Evolutionary conservation across 1,140 invertebrate species (phyloP).

Genomic region (Achatina immaculata): DNA sequence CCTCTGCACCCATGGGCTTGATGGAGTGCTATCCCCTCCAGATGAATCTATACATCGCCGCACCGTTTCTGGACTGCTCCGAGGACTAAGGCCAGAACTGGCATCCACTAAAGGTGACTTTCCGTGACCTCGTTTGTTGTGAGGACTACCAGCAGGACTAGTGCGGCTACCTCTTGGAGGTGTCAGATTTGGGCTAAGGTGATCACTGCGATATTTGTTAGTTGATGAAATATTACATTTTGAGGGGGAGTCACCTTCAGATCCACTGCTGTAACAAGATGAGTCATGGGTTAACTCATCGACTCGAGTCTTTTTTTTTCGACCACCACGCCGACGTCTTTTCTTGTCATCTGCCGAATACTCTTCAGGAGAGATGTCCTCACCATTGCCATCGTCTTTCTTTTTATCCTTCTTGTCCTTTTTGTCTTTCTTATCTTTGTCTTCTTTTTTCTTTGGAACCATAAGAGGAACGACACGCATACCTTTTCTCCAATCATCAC

Average conservation of each 20-base stretch:
- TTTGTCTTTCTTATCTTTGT: constrained; percentile 52
- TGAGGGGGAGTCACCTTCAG: constrained; percentile 58
- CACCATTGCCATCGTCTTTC: constrained; percentile 21
- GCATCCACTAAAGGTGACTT: constrained; percentile 63
- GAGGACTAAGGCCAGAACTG: constrained; percentile 56
- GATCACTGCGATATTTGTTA: constrained; percentile 41
- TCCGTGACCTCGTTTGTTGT: constrained; percentile 55
- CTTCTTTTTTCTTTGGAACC: constrained; percentile 60
- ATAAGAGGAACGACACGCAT: constrained; percentile 71
- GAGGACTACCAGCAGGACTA: constrained; percentile 65
- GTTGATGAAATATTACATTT: constrained; percentile 5
- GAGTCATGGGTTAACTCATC: constrained; percentile 61
- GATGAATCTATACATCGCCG: constrained; percentile 54
- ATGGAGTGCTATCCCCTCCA: constrained; percentile 56
- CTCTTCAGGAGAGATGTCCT: constrained; percentile 51
- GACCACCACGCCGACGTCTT: constrained; percentile 55
- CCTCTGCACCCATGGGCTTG: constrained; percentile 74
- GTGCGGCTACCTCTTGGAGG: constrained; percentile 57
- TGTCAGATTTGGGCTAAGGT: constrained; percentile 55
- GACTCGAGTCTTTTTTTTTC: constrained; percentile 61
- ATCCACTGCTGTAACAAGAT: constrained; percentile 66
- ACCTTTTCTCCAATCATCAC: constrained; percentile 72
- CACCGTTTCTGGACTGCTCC: constrained; percentile 64
- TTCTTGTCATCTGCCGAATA: constrained; percentile 57
- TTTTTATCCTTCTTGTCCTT: constrained; percentile 32